Evolutionary conservation across 2,113 vertebrate species (phyloP).

Genomic region (Mus spicilegus): DNA sequence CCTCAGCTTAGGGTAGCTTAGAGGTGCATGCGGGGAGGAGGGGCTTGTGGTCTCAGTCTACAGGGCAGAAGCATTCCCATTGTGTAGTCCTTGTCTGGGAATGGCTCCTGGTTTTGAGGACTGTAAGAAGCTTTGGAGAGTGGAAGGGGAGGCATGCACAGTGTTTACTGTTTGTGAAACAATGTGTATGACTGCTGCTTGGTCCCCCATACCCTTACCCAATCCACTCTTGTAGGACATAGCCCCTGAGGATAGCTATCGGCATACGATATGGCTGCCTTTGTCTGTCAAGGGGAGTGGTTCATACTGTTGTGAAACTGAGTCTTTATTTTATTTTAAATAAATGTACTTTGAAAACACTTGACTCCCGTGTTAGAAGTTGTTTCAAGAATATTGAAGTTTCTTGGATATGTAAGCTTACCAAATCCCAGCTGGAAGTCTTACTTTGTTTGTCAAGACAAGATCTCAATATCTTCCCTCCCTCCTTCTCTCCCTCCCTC

Average conservation of each 20-base stretch:
- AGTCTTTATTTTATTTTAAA: background rate
- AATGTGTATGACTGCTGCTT: rapidly evolving
- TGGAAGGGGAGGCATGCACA: background rate
- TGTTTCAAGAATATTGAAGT: background rate
- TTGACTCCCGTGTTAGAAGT: background rate
- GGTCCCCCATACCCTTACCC: rapidly evolving
- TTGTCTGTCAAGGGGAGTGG: background rate
- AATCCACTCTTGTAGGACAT: rapidly evolving
- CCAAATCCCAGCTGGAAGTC: background rate
- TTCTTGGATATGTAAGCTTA: background rate
- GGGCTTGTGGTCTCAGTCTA: background rate
- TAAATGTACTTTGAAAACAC: constrained; percentile 1
- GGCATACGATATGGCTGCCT: rapidly evolving
- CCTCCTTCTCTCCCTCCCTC: too few species aligned
- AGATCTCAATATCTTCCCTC: background rate
- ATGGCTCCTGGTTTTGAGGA: background rate
- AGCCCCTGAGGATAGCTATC: too few species aligned
- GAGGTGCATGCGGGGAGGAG: background rate
- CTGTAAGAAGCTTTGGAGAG: background rate
- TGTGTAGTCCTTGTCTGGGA: background rate
- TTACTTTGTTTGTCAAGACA: background rate
- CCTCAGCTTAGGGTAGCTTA: background rate
- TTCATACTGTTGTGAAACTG: background rate
- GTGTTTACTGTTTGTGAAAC: background rate
- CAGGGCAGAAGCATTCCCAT: background rate